These are phyloP conservation scores for Phlogophora meticulosa DNA, from an alignment of 2,888 invertebrate genomes.

Conservation along the genomic window DNA sequence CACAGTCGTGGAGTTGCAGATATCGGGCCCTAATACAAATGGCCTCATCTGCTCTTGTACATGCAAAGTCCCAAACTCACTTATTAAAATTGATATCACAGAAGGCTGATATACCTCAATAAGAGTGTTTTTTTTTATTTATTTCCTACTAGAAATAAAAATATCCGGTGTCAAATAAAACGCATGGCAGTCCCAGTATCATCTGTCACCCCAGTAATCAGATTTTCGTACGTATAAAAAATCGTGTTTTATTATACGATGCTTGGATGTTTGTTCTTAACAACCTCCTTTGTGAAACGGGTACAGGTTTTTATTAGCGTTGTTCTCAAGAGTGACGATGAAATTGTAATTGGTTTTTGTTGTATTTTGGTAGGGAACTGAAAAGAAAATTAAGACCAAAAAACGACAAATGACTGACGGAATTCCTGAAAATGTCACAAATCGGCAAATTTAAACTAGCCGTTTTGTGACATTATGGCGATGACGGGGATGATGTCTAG, in stretches of 20 bases:
- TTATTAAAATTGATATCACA: slow-evolving; percentile 7
- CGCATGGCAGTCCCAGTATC: slow-evolving; percentile 22
- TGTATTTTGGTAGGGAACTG: slow-evolving; percentile 1
- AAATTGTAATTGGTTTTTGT: slow-evolving; percentile 28
- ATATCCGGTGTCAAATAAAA: slow-evolving; percentile 46
- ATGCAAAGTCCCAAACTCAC: not conserved
- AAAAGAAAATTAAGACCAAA: slow-evolving; percentile 4
- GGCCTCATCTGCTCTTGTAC: too few species aligned
- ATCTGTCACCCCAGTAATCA: slow-evolving; percentile 34
- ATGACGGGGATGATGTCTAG: too few species aligned
- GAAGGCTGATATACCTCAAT: not conserved
- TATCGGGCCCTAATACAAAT: too few species aligned
- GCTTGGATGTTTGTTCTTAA: slow-evolving; percentile 8
- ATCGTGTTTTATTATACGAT: not conserved
- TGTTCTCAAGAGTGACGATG: slow-evolving; percentile 28
- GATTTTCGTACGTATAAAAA: slow-evolving; percentile 32
- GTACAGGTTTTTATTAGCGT: slow-evolving; percentile 27
- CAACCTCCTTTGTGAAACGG: slow-evolving; percentile 19
- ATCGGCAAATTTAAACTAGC: too few species aligned
- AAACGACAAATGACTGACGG: too few species aligned
- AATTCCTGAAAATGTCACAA: too few species aligned
- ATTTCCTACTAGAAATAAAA: not conserved
- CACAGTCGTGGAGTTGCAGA: too few species aligned
- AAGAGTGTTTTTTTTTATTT: not conserved
- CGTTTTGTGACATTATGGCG: too few species aligned